Conservation (phyloP, 2,797 vertebrate species). For the Cirrhinus mrigala region DNA sequence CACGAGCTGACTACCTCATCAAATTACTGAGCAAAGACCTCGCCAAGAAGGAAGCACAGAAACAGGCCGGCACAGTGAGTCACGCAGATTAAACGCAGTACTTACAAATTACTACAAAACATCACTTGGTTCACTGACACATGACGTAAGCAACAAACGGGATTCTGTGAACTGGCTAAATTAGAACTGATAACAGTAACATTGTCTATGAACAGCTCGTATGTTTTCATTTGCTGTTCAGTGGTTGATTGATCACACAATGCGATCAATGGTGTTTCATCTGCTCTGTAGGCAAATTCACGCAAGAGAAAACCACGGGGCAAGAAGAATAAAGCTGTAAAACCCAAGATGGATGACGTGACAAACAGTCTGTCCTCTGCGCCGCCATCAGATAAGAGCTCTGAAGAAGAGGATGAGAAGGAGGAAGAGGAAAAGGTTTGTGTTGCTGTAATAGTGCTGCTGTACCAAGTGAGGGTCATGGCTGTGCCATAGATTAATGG, state of each 20-base stretch:
- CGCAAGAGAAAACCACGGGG: slow-evolving; percentile 89
- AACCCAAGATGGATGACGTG: slow-evolving; percentile 89
- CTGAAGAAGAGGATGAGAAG: slow-evolving; percentile 89
- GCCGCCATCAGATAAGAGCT: slow-evolving; percentile 89
- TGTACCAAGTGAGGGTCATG: background rate
- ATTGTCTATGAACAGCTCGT: background rate
- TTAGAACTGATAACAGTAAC: background rate
- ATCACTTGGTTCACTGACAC: background rate
- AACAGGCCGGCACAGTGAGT: slow-evolving; percentile 89
- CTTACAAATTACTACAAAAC: background rate
- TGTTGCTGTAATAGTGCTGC: slow-evolving; percentile 12
- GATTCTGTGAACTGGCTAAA: background rate
- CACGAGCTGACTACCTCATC: slow-evolving; percentile 99
- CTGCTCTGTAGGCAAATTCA: slow-evolving; percentile 84
- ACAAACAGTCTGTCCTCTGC: slow-evolving; percentile 91
- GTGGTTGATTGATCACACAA: background rate
- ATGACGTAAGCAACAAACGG: too few relatives aligned
- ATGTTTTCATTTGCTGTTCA: background rate
- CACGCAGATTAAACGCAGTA: background rate
- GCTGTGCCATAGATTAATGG: too few relatives aligned
- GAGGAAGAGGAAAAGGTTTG: slow-evolving; percentile 76
- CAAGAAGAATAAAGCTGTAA: slow-evolving; percentile 91
- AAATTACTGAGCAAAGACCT: slow-evolving; percentile 97
- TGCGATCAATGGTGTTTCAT: background rate
- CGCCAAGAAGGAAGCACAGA: slow-evolving; percentile 93